Conservation (phyloP, 1,140 invertebrate genomes). For the Papilio glaucus region DNA sequence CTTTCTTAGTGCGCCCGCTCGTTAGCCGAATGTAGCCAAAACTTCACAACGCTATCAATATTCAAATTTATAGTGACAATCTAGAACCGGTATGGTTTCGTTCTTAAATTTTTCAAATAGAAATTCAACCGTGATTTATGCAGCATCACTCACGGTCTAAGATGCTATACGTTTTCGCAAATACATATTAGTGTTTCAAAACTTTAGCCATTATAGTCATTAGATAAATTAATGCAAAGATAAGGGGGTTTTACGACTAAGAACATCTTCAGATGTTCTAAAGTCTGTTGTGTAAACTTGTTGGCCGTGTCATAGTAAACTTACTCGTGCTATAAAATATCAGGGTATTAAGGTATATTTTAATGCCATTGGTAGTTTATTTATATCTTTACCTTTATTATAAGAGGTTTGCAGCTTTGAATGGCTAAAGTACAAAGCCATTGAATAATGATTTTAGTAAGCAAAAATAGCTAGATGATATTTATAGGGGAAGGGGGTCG, state of each 20-base stretch:
- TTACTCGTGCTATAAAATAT: neutral
- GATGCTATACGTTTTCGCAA: slow-evolving; percentile 41
- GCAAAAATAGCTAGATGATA: no score
- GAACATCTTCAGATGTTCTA: slow-evolving; percentile 11
- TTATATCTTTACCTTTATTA: neutral
- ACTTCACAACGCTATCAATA: slow-evolving; percentile 71
- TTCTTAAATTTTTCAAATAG: slow-evolving; percentile 42
- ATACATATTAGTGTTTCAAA: slow-evolving; percentile 39
- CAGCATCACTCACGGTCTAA: slow-evolving; percentile 30
- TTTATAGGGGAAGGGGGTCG: no score
- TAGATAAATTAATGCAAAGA: slow-evolving; percentile 43
- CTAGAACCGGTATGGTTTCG: slow-evolving; percentile 58
- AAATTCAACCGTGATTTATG: slow-evolving; percentile 49
- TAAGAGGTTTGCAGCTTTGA: neutral
- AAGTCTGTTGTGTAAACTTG: slow-evolving; percentile 18
- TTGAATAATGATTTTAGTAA: no score
- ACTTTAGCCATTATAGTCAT: slow-evolving; percentile 42
- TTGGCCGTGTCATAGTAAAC: slow-evolving; percentile 10
- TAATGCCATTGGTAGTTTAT: neutral
- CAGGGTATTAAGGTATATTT: neutral
- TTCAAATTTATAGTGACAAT: slow-evolving; percentile 74
- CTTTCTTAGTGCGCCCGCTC: slow-evolving; percentile 71
- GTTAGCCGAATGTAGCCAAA: slow-evolving; percentile 72
- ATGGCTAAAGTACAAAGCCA: neutral
- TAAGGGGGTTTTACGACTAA: slow-evolving; percentile 36